Base-by-base conservation (phyloP, 2,888 invertebrate genomes). In the Papilio demoleus region DNA sequence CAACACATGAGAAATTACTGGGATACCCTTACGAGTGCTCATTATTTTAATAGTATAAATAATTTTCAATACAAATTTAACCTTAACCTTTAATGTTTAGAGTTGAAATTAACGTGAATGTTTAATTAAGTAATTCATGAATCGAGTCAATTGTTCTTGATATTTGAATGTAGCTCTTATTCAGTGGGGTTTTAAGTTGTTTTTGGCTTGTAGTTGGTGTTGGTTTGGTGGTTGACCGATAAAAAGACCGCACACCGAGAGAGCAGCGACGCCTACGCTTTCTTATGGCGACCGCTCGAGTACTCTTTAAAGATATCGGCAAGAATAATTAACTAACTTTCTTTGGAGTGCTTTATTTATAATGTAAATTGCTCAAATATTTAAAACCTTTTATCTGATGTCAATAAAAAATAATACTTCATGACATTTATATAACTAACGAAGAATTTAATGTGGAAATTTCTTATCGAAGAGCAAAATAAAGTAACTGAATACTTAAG, bases 41-140 rank as follows among this genome's bases (percentile, higher is more conserved):
- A 89, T 90, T 89, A 91, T 88, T 90, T 88, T 88, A 89, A 89
- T 87, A 86, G 86, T 86, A 79, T 86, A 84, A 87, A 86, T 76
- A 74, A 68, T 56, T 22, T 40, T 2, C 75, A 75, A 67, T 17
- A 68, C 1, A 79, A 80, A 76, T 65, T 68, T 65, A 68, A 78
- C 79, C 77, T 73, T 82, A 81, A 70, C 24, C 0, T 0, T 9
- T 36, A 5, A n/a, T 17, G 2, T 8, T 70, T 77, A 85, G 70
- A 79, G 80, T 73, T 71, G 68, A 73, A 73, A 79, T 74, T 82
- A 68, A 53, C 9, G 70, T 71, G 68, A 65, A 17, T 42, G 27
- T 6, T 17, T 22, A 22, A 19, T 19, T 47, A 72, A 77, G 75
- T 79, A 80, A 83, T 77, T 83, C 78, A 75, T 74, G 75, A 76